A percentile compares a stretch with the other conserved stretches of the same genome.
These are phyloP conservation scores for Drosophila nigritarsus DNA, from an alignment of 2,888 invertebrate genomes.

Conservation along the genomic window DNA sequence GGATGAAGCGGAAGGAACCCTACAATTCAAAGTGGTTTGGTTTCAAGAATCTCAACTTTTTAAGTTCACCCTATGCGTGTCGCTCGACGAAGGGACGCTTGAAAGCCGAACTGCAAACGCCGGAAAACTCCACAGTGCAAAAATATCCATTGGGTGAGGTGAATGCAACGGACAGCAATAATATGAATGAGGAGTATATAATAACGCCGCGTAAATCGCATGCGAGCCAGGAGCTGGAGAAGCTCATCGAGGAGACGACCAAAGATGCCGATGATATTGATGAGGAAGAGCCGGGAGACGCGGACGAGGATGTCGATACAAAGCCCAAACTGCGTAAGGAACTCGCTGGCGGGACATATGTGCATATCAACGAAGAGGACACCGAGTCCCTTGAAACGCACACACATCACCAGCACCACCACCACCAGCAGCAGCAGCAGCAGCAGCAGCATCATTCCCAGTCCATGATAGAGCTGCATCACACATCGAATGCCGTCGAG, in stretches of 20 bases:
- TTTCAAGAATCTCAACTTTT: constrained; percentile 87
- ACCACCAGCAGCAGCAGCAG: constrained; percentile 50
- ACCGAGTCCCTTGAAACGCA: constrained; percentile 62
- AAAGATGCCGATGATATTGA: constrained; percentile 84
- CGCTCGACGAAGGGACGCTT: constrained; percentile 81
- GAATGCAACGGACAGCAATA: constrained; percentile 49
- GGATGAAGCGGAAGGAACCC: constrained; percentile 86
- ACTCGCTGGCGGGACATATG: constrained; percentile 67
- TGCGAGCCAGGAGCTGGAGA: constrained; percentile 81
- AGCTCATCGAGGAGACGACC: constrained; percentile 84
- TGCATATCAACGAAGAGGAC: constrained; percentile 65
- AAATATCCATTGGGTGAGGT: constrained; percentile 81
- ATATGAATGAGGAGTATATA: constrained; percentile 77
- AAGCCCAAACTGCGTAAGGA: constrained; percentile 82
- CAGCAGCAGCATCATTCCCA: constrained; percentile 62
- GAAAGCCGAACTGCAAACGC: constrained; percentile 79
- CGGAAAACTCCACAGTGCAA: constrained; percentile 73
- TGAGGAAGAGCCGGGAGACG: constrained; percentile 57
- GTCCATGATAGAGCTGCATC: constrained; percentile 67
- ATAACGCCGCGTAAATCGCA: constrained; percentile 70
- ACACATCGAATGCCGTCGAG: constrained; percentile 59
- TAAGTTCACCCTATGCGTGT: constrained; percentile 86
- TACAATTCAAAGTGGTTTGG: constrained; percentile 87
- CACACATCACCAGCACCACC: constrained; percentile 35
- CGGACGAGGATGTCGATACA: constrained; percentile 67